Percentiles rank a stretch among this genome's conserved stretches.
These are phyloP conservation scores for Percopsis omiscomaycus DNA, from an alignment of 2,797 vertebrate species.

Conservation along the genomic window DNA sequence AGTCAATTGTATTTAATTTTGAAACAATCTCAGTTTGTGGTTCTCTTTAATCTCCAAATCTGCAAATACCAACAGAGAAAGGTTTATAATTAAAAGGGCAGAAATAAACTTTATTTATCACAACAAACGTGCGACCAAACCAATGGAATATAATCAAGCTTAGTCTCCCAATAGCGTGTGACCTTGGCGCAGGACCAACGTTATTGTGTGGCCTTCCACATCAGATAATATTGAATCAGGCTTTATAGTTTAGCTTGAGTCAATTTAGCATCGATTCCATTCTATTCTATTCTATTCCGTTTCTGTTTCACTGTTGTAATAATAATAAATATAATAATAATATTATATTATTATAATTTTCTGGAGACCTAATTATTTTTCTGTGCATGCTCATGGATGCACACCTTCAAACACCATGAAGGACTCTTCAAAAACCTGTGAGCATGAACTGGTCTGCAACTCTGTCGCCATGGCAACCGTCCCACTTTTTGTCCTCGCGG, in stretches of 20 bases:
- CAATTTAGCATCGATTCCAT: not conserved
- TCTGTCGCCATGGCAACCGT: conserved; percentile 73
- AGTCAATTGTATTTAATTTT: not conserved
- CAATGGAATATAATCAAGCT: no score
- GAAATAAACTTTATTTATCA: no score
- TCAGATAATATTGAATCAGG: not conserved
- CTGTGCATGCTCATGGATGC: conserved; percentile 4
- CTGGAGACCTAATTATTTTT: not conserved
- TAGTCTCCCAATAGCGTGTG: no score
- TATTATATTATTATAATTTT: not conserved
- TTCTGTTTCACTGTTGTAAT: not conserved
- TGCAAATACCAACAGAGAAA: no score
- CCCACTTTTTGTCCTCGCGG: conserved; percentile 53
- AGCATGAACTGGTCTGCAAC: conserved; percentile 67
- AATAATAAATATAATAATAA: not conserved
- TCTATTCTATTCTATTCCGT: not conserved
- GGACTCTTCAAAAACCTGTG: conserved; percentile 47
- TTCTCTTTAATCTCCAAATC: no score
- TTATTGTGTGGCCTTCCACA: not conserved
- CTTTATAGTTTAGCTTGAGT: not conserved
- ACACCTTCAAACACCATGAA: conserved; percentile 49
- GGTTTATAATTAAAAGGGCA: no score
- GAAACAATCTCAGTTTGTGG: not conserved
- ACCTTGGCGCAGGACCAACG: no score
- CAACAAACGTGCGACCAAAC: no score